Base-by-base conservation (phyloP, 2,888 invertebrate species). In the Drosophila stalkeri region DNA sequence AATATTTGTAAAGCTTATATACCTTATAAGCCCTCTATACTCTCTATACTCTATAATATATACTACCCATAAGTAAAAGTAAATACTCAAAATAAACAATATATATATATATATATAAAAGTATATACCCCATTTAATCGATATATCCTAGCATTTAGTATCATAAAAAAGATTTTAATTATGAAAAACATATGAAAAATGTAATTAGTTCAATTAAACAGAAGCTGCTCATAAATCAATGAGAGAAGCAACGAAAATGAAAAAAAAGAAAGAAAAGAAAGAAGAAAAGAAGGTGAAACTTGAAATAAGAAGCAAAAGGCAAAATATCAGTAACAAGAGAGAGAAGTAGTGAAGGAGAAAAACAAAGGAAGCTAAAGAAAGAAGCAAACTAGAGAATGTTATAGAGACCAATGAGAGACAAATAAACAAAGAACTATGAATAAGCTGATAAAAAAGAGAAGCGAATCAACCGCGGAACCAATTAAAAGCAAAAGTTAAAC, bases 171-270 rank as follows among this genome's bases (percentile, higher is more conserved):
- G 33, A 11, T 60, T 18, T 56, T 31, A 37, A 56, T 61, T 41
- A 46, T 44, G 35, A 35, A 27, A 14, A 55, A 37, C 63, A 64
- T 56, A 64, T 57, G 63, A 20, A 14, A 37, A 35, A 64, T 64
- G 31, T 59, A 64, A 64, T 64, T 64, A 39, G 39, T 47, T 47
- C 16, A 41, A 52, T 52, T 31, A 31, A 27, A 61, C 41, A 61
- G 31, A 18, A 61, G 61, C 20, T 31, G 23, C 3, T 18, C 37
- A 14, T 59, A 47, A 37, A 27, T 47, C 37, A 37, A 18, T 27
- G n/a, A n/a, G 23, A 7, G 7, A 12, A 8, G 8, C n/a, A 12
- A 55, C 27, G 0, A 7, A 18, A 11, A 20, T 1, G 0, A 1
- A 7, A 23, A 20, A 20, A 14, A 20, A 46, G 23, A 46, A 7